Conservation (phyloP, 2,113 vertebrate genomes). For the Corydoras sp. region DNA sequence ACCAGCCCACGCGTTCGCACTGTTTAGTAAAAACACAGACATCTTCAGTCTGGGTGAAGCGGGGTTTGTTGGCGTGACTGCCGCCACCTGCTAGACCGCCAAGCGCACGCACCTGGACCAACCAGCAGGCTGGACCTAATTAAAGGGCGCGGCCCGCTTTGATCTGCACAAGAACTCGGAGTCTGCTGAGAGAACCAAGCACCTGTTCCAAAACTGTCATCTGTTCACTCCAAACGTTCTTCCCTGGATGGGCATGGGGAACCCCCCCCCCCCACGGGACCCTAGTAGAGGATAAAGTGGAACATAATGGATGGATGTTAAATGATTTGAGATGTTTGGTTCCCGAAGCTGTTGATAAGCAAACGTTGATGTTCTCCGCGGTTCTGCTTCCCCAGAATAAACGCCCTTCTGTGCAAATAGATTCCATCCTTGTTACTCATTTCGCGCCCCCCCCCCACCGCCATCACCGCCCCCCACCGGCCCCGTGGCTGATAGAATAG, state of each 20-base stretch:
- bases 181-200: constrained; percentile 17
- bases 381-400: not conserved
- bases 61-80: constrained; percentile 22
- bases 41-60: constrained; percentile 11
- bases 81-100: constrained; percentile 24
- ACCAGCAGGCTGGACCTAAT: constrained; percentile 24
- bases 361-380: too few species aligned
- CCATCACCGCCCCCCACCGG: not conserved
- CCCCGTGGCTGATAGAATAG: constrained; percentile 21
- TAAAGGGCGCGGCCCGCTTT: constrained; percentile 26
- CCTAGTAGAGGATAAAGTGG: too few species aligned
- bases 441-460: constrained; percentile 5
- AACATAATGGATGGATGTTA: too few species aligned
- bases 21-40: constrained; percentile 11
- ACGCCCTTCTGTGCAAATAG: constrained; percentile 11
- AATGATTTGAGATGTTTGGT: too few species aligned
- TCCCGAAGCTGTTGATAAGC: too few species aligned
- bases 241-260: too few species aligned
- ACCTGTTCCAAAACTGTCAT: constrained; percentile 30
- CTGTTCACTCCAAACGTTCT: constrained; percentile 5
- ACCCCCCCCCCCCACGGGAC: too few species aligned
- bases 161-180: constrained; percentile 9
- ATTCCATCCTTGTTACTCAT: constrained; percentile 21
- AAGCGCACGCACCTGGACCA: constrained; percentile 29
- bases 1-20: constrained; percentile 10